A percentile compares a stretch with the other conserved stretches of the same genome.
Evolutionary conservation across 2,888 invertebrate genomes (phyloP).

Genomic region (Drosophila eohydei): DNA sequence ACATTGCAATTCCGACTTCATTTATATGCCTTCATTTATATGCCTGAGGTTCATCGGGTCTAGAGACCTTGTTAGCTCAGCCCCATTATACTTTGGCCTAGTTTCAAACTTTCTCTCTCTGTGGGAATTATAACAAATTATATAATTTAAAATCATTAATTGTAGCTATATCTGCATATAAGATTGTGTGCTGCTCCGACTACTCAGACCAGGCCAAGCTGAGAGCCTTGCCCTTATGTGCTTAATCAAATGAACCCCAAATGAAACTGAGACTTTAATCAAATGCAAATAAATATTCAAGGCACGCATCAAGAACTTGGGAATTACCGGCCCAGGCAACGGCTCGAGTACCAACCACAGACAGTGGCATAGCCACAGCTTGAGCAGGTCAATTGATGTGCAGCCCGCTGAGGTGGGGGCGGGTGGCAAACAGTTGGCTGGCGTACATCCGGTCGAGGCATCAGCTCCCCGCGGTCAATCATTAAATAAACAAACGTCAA

Average conservation of each 20-base stretch:
- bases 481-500: slow-evolving; percentile 45
- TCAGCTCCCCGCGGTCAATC: slow-evolving; percentile 40
- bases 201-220: background rate
- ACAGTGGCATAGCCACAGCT: background rate
- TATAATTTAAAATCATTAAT: slow-evolving; percentile 8
- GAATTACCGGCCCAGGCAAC: slow-evolving; percentile 4
- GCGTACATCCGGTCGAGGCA: slow-evolving; percentile 24
- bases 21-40: too few relatives aligned
- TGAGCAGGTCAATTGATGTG: slow-evolving; percentile 9
- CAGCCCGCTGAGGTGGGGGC: background rate
- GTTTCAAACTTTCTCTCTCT: background rate
- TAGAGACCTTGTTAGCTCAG: too few relatives aligned
- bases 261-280: slow-evolving; percentile 48
- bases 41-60: too few relatives aligned
- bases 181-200: too few relatives aligned
- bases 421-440: slow-evolving; percentile 11
- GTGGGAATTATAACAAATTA: background rate
- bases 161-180: background rate
- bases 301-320: slow-evolving; percentile 52
- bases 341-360: slow-evolving; percentile 1
- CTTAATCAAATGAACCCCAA: slow-evolving; percentile 33
- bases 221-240: background rate
- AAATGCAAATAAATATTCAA: slow-evolving; percentile 68
- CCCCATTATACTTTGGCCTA: background rate
- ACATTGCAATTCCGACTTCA: too few relatives aligned